phyloP scores from a whole-genome alignment of 1,140 invertebrate genomes.

The Cepaea nemoralis region DNA sequence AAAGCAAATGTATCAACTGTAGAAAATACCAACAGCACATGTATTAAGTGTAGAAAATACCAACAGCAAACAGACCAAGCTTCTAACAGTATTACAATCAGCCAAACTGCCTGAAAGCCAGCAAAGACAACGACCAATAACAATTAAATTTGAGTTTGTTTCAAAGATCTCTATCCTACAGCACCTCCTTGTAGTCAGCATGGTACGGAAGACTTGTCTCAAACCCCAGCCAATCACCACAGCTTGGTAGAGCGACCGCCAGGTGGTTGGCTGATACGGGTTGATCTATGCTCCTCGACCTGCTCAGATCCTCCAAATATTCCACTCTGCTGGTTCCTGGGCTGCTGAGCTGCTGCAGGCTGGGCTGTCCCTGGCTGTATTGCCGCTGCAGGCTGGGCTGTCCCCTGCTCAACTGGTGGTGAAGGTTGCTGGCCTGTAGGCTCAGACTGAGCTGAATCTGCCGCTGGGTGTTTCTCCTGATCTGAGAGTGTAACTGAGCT shows the following conservation, averaged over 20 bases:
- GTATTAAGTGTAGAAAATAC: too few relatives aligned
- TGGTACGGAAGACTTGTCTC: neutral
- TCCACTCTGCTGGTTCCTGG: neutral
- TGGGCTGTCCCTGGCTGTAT: neutral
- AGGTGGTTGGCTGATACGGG: neutral
- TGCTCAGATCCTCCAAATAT: neutral
- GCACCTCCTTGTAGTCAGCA: neutral
- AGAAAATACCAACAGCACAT: too few relatives aligned
- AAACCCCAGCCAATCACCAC: neutral
- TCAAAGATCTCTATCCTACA: neutral
- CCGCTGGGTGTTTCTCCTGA: neutral
- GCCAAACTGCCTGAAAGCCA: neutral
- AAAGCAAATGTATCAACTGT: too few relatives aligned
- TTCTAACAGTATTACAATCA: too few relatives aligned
- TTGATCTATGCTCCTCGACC: neutral
- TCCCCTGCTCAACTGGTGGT: neutral
- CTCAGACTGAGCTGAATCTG: neutral
- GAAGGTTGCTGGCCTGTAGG: neutral
- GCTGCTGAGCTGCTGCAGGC: neutral
- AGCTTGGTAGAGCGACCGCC: conserved; percentile 1
- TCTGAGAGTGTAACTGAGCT: neutral
- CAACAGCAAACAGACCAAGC: too few relatives aligned
- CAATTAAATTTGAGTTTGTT: neutral
- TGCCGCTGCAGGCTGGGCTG: neutral
- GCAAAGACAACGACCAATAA: neutral